Percentiles rank a stretch among this genome's conserved stretches.
These are phyloP conservation scores for Diloba caeruleocephala DNA, from an alignment of 2,888 invertebrate species.

Conservation along the genomic window DNA sequence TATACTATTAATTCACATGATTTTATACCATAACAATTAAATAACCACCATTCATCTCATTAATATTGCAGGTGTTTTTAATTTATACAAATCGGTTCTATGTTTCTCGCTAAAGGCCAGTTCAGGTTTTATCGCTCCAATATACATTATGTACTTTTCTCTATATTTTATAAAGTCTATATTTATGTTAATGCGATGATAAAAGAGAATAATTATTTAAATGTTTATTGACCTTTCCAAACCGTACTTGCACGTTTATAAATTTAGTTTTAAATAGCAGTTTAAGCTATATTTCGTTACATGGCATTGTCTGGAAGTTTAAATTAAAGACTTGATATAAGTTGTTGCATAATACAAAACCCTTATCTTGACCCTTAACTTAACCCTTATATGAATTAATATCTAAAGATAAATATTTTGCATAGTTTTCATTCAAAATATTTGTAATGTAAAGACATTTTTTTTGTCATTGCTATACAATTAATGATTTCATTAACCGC, in stretches of 20 bases:
- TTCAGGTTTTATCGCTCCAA: conserved; percentile 43
- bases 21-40: conserved; percentile 59
- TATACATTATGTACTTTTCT: conserved; percentile 36
- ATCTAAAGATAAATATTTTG: too few species aligned
- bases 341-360: neutral
- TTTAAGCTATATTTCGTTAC: too few species aligned
- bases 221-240: neutral
- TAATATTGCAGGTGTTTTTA: conserved; percentile 73
- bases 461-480: conserved; percentile 7
- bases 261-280: neutral
- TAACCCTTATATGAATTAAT: too few species aligned
- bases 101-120: conserved; percentile 41
- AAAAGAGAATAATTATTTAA: neutral
- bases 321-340: neutral
- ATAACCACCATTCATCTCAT: conserved; percentile 60
- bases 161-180: conserved; percentile 6
- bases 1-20: conserved; percentile 32
- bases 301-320: too few species aligned
- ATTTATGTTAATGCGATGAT: neutral
- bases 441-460: conserved; percentile 4
- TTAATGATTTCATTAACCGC: conserved; percentile 6
- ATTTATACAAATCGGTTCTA: conserved; percentile 73
- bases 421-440: conserved; percentile 19
- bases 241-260: neutral
- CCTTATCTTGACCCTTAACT: too few species aligned